Base-by-base conservation (phyloP, 2,888 invertebrate genomes). In the Muschampia plurimacula region DNA sequence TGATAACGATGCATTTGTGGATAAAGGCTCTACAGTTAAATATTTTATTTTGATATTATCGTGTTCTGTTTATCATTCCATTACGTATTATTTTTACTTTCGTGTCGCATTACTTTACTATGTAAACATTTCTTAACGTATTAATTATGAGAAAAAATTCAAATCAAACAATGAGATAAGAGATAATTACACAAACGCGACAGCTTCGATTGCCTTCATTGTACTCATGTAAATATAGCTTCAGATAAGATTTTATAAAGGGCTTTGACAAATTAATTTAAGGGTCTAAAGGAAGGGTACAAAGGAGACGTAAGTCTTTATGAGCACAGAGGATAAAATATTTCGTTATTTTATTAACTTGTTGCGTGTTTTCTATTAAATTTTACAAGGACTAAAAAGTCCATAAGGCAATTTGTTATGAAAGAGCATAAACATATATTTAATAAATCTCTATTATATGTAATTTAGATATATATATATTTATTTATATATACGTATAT, bases 1-100 rank as follows among this genome's bases (percentile, higher is more conserved):
- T 64, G 41, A 46, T 62, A 41, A 15, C 39, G 15, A 41, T 62
- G 60, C 60, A 60, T 32, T 60, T 36, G 60, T 60, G 60, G 13
- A 22, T 60, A 60, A 60, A 60, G 60, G 8, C 13, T 36, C 10
- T n/a, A 60, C 32, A 22, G 32, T 60, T 13, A 60, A 36, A 60
- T 36, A 36, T 60, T 60, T 60, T 7, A 60, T 28, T 57, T 2
- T 3, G 55, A 28, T 57, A 28, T 15, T 22, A 22, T 57, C 52
- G 9, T 15, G 15, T n/a, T n/a, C 9, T 7, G 10, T 2, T 32
- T 32, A 41, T 41, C 9, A 41, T 7, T 41, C 8, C 5, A 41
- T 41, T 41, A 12, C 8, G n/a, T 49, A 49, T 13, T 13, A 49
- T 1, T 13, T 12, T 49, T 32, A 6, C 59, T 15, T 32, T 32